Conservation (phyloP, 2,113 vertebrate genomes). For the Aegotheles bennettii region DNA sequence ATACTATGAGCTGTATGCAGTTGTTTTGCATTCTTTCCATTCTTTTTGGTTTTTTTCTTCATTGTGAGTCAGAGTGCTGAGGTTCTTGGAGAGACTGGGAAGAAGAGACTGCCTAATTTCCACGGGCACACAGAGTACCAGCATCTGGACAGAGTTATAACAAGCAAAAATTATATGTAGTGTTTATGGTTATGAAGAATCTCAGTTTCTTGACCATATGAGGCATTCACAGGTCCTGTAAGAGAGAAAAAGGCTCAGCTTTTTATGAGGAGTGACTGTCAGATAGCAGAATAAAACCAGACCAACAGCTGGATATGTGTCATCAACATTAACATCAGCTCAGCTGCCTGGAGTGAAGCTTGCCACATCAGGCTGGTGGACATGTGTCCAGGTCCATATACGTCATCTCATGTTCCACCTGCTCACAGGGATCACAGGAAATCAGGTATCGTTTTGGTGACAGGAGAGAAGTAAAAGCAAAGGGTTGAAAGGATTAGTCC, state of each 20-base stretch:
- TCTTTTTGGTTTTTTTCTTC: neutral
- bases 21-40: slow-evolving; percentile 2
- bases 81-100: slow-evolving; percentile 1
- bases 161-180: neutral
- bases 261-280: neutral
- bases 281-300: neutral
- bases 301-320: neutral
- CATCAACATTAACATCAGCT: neutral
- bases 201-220: neutral
- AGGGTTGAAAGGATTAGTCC: neutral
- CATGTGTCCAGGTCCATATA: fast-evolving
- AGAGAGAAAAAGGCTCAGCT: neutral
- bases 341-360: neutral
- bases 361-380: neutral
- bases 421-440: neutral
- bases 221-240: neutral
- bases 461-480: neutral
- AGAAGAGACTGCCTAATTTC: slow-evolving; percentile 2
- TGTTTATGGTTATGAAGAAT: neutral
- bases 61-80: neutral
- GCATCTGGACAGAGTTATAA: slow-evolving; percentile 1
- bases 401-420: neutral
- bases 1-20: neutral
- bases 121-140: neutral
- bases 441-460: neutral